Conservation (phyloP, 2,888 invertebrate species). For the Pseudeuparius sepicola region DNA sequence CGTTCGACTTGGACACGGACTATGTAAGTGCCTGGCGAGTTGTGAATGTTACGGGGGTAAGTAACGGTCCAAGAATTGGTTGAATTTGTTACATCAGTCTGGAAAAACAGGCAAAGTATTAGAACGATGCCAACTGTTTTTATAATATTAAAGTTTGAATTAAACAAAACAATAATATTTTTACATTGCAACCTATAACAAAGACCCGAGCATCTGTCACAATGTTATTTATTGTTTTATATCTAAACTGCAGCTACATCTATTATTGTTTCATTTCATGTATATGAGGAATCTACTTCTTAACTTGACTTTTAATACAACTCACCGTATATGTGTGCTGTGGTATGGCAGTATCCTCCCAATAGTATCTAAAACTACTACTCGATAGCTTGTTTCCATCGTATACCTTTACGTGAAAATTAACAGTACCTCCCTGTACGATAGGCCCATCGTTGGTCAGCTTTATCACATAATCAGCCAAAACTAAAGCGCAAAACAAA, state of each 20-base stretch:
- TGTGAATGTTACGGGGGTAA: conserved; percentile 43
- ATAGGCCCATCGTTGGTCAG: conserved; percentile 56
- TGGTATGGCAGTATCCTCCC: conserved; percentile 51
- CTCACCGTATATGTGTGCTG: conserved; percentile 42
- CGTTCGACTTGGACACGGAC: conserved; percentile 46
- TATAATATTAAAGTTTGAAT: too few species aligned
- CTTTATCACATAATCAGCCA: conserved; percentile 38
- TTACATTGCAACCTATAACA: too few species aligned
- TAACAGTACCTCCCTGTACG: conserved; percentile 61
- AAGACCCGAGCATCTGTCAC: too few species aligned
- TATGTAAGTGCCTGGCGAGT: conserved; percentile 50
- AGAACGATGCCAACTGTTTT: too few species aligned
- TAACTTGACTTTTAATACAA: too few species aligned
- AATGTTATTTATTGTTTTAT: too few species aligned
- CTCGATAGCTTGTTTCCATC: conserved; percentile 34
- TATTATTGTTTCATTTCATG: too few species aligned
- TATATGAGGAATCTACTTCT: too few species aligned
- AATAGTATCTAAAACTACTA: conserved; percentile 46
- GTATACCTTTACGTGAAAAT: conserved; percentile 53
- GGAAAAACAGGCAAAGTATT: too few species aligned
- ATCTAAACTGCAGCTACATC: too few species aligned
- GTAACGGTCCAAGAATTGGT: conserved; percentile 52
- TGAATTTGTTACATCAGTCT: conserved; percentile 43
- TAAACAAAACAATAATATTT: too few species aligned
- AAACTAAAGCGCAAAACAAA: conserved; percentile 16